Percentiles rank a stretch among this genome's conserved stretches.
Evolutionary conservation across 92 coral and sea anemone genomes (phyloP).

Genomic region (Umimayanthus kanabou): DNA sequence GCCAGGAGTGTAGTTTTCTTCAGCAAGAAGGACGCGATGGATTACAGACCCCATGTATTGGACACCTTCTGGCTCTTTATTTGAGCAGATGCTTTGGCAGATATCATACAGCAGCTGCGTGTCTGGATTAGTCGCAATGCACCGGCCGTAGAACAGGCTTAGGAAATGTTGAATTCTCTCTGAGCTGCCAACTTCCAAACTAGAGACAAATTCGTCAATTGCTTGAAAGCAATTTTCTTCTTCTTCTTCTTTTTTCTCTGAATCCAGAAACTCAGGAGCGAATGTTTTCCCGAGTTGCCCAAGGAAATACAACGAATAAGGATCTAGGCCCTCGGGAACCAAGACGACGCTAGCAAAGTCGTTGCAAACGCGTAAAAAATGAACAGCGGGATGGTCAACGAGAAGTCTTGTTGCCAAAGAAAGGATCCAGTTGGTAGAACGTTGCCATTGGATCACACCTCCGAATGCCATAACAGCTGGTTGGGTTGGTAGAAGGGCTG

Average conservation of each 20-base stretch:
- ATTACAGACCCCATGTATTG: slow-evolving; percentile 75
- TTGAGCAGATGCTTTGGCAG: slow-evolving; percentile 63
- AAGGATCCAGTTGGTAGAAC: slow-evolving; percentile 57
- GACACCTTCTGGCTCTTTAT: slow-evolving; percentile 56
- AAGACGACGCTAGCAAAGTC: slow-evolving; percentile 77
- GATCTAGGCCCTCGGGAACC: slow-evolving; percentile 49
- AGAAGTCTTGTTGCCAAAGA: slow-evolving; percentile 71
- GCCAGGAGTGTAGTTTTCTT: slow-evolving; percentile 65
- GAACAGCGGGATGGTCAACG: slow-evolving; percentile 62
- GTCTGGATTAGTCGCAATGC: slow-evolving; percentile 90
- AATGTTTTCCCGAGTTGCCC: slow-evolving; percentile 62
- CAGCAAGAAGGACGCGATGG: slow-evolving; percentile 71
- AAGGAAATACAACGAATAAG: slow-evolving; percentile 64
- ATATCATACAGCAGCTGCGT: slow-evolving; percentile 68
- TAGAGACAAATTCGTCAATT: slow-evolving; percentile 47
- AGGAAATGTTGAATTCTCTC: slow-evolving; percentile 67
- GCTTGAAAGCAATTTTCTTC: slow-evolving; percentile 58
- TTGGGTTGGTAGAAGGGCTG: slow-evolving; percentile 75
- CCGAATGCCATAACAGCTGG: slow-evolving; percentile 43
- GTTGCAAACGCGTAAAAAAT: slow-evolving; percentile 78
- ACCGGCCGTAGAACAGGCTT: slow-evolving; percentile 77
- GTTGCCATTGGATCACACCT: slow-evolving; percentile 70
- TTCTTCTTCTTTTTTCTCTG: too few species aligned
- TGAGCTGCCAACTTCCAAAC: slow-evolving; percentile 47
- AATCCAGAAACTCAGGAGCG: slow-evolving; percentile 69